Percentiles rank a stretch among this genome's conserved stretches.
Evolutionary conservation across 2,113 vertebrate species (phyloP).

Genomic region (Macquaria australasica): DNA sequence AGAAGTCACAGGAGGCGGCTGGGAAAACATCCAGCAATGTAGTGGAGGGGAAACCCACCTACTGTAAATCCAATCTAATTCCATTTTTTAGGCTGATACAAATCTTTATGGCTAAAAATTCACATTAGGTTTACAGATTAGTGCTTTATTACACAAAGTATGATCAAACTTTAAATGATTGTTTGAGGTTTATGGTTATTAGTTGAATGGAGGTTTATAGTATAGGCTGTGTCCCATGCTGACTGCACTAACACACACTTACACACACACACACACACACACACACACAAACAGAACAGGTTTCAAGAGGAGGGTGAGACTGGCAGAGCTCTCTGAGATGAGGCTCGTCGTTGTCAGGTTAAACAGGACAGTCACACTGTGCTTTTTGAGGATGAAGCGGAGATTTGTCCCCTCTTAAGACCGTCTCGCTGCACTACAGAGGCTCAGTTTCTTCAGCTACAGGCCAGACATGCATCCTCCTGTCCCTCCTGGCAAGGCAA

Average conservation of each 20-base stretch:
- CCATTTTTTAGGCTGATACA: constrained; percentile 26
- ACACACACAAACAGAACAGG: constrained; percentile 9
- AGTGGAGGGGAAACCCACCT: constrained; percentile 39
- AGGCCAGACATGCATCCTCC: constrained; percentile 60
- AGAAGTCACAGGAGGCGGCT: constrained; percentile 50
- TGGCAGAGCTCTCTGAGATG: constrained; percentile 18
- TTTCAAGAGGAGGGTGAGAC: neutral
- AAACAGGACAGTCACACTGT: constrained; percentile 44
- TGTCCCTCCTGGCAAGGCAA: constrained; percentile 67
- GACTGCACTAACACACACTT: neutral
- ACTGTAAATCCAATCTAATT: constrained; percentile 50
- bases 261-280: neutral
- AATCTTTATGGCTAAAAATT: constrained; percentile 28
- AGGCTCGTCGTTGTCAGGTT: constrained; percentile 28
- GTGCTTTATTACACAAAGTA: constrained; percentile 36
- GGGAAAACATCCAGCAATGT: constrained; percentile 61
- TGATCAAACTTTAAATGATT: constrained; percentile 10
- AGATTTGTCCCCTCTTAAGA: constrained; percentile 59
- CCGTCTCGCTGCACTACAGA: constrained; percentile 47
- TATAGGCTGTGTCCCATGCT: neutral
- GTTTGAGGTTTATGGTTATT: constrained; percentile 1
- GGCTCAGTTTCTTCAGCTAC: constrained; percentile 59
- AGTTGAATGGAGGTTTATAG: neutral
- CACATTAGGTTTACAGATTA: neutral
- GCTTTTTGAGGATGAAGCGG: constrained; percentile 56